phyloP scores from a whole-genome alignment of 2,113 vertebrate genomes.

The Paratilapia polleni region DNA sequence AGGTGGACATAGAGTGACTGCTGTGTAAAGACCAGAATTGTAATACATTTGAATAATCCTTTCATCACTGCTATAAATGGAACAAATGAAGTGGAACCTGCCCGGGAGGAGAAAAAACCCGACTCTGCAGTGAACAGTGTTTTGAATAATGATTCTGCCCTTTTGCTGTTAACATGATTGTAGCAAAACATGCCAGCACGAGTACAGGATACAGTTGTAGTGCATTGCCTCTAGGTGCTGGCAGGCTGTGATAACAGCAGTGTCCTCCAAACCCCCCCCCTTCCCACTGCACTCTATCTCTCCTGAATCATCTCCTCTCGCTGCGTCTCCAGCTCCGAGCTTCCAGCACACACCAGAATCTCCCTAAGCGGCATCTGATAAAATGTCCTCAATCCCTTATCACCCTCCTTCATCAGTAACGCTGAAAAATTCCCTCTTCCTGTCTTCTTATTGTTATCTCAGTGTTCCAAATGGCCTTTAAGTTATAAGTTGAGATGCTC shows the following conservation, averaged over 20 bases:
- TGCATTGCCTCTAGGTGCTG: constrained; percentile 14
- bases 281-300: constrained; percentile 44
- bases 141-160: constrained; percentile 19
- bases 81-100: neutral
- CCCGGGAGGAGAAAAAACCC: neutral
- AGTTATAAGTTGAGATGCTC: constrained; percentile 27
- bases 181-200: neutral
- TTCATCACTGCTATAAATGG: neutral
- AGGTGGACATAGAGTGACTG: neutral
- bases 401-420: constrained; percentile 42
- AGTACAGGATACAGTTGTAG: constrained; percentile 11
- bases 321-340: constrained; percentile 15
- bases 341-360: constrained; percentile 14
- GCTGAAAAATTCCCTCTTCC: constrained; percentile 23
- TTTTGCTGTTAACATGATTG: constrained; percentile 19
- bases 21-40: neutral
- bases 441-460: constrained; percentile 47
- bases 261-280: constrained; percentile 40
- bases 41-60: neutral
- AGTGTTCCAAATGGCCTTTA: constrained; percentile 35
- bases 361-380: constrained; percentile 29
- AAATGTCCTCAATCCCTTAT: constrained; percentile 59
- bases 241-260: constrained; percentile 37
- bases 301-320: constrained; percentile 22
- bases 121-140: neutral